A percentile compares a stretch with the other conserved stretches of the same genome.
These are phyloP conservation scores for Polypterus senegalus DNA, from an alignment of 2,113 vertebrate genomes.

Conservation along the genomic window DNA sequence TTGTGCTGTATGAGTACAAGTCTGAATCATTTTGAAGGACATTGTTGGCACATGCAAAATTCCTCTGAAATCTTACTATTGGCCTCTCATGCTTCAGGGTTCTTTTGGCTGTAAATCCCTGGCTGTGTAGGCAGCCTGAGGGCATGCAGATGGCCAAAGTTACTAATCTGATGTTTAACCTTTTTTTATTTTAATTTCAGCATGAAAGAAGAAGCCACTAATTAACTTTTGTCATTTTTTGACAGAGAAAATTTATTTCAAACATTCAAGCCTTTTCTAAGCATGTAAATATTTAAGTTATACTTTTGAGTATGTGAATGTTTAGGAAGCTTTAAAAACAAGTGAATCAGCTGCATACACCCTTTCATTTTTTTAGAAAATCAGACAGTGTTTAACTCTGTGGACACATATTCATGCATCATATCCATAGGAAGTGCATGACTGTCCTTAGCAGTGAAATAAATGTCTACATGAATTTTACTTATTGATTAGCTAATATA, in stretches of 20 bases:
- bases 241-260: neutral
- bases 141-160: slow-evolving; percentile 19
- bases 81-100: neutral
- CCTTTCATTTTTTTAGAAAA: no score
- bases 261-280: neutral
- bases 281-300: neutral
- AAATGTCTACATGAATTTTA: no score
- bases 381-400: no score
- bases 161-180: neutral
- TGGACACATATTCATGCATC: no score
- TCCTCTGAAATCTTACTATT: slow-evolving; percentile 14
- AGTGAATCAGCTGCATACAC: no score
- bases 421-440: no score
- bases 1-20: no score
- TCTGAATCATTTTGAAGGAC: neutral
- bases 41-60: slow-evolving; percentile 22
- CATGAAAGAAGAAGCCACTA: neutral
- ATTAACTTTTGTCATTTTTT: neutral
- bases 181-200: neutral
- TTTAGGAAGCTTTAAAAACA: neutral
- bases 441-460: no score
- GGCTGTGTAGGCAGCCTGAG: slow-evolving; percentile 4
- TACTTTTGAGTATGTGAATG: neutral
- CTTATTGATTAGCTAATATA: no score
- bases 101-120: neutral